Evolutionary conservation across 2,888 invertebrate genomes (phyloP).

Genomic region (Polydrusus cervinus): DNA sequence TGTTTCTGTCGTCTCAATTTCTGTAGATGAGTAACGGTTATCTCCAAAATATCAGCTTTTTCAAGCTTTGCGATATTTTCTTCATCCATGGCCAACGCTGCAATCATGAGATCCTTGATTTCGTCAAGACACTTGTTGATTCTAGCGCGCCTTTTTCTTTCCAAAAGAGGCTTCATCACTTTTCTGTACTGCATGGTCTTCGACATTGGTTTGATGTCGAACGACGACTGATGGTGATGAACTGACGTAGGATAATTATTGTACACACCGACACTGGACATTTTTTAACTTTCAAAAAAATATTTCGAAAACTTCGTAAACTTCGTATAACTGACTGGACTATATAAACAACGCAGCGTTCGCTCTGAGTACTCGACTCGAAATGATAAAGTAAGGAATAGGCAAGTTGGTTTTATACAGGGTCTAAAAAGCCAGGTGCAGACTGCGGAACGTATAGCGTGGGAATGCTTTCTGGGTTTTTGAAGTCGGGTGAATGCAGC

Average conservation of each 20-base stretch:
- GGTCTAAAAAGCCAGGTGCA: conserved; percentile 65
- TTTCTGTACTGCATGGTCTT: conserved; percentile 95
- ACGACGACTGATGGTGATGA: conserved; percentile 50
- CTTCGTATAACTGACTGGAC: conserved; percentile 36
- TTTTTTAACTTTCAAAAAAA: conserved; percentile 58
- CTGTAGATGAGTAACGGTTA: conserved; percentile 89
- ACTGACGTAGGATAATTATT: conserved; percentile 55
- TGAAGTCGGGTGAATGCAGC: conserved; percentile 37
- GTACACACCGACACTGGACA: conserved; percentile 69
- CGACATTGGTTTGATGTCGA: conserved; percentile 75
- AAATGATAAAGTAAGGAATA: conserved; percentile 69
- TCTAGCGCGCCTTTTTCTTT: conserved; percentile 89
- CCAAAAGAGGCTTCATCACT: conserved; percentile 94
- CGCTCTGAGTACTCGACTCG: conserved; percentile 67
- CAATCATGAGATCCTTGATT: conserved; percentile 91
- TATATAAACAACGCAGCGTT: conserved; percentile 55
- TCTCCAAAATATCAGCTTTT: conserved; percentile 90
- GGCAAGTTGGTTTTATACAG: conserved; percentile 77
- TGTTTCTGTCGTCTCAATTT: conserved; percentile 86
- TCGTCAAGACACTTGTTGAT: conserved; percentile 94
- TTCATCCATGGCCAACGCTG: conserved; percentile 88
- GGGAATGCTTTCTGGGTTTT: conserved; percentile 60
- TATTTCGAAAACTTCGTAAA: conserved; percentile 46
- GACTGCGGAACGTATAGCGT: conserved; percentile 57
- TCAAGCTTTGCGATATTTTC: conserved; percentile 91